Conservation (phyloP, 2,888 invertebrate species). For the Eucera pruinosa region DNA sequence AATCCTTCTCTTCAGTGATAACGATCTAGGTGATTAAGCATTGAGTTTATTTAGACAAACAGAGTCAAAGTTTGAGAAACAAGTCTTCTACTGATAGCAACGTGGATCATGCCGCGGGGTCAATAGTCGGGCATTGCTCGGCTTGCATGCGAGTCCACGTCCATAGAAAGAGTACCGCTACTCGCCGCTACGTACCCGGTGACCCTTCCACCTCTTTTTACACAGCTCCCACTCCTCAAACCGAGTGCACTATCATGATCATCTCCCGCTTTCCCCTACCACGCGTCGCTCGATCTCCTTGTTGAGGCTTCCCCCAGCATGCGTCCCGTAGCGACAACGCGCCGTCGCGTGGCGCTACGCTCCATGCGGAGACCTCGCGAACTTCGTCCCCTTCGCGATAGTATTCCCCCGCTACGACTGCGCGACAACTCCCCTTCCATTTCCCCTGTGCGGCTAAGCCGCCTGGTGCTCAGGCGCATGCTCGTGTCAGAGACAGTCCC, state of each 20-base stretch:
- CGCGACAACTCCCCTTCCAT: background rate
- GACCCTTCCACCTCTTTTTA: slow-evolving; percentile 66
- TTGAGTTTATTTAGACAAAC: background rate
- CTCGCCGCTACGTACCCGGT: slow-evolving; percentile 79
- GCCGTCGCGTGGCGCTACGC: slow-evolving; percentile 82
- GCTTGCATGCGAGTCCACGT: slow-evolving; percentile 76
- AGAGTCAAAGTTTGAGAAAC: slow-evolving; percentile 19
- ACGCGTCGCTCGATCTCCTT: slow-evolving; percentile 49
- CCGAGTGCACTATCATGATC: slow-evolving; percentile 43
- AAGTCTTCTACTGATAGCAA: slow-evolving; percentile 33
- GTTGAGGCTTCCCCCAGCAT: slow-evolving; percentile 41
- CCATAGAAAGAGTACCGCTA: slow-evolving; percentile 83
- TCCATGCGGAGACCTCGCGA: slow-evolving; percentile 83
- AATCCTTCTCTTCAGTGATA: background rate
- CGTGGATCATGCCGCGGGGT: slow-evolving; percentile 74
- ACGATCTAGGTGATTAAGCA: background rate
- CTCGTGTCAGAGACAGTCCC: slow-evolving; percentile 57
- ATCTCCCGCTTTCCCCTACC: slow-evolving; percentile 59
- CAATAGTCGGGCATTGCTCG: slow-evolving; percentile 82
- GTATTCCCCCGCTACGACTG: slow-evolving; percentile 37
- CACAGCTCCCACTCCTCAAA: slow-evolving; percentile 39
- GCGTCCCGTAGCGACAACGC: slow-evolving; percentile 49
- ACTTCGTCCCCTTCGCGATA: slow-evolving; percentile 69
- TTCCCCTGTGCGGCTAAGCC: slow-evolving; percentile 45
- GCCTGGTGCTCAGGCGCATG: slow-evolving; percentile 72